phyloP scores from a whole-genome alignment of 1,140 invertebrate genomes.

The Patella vulgata region DNA sequence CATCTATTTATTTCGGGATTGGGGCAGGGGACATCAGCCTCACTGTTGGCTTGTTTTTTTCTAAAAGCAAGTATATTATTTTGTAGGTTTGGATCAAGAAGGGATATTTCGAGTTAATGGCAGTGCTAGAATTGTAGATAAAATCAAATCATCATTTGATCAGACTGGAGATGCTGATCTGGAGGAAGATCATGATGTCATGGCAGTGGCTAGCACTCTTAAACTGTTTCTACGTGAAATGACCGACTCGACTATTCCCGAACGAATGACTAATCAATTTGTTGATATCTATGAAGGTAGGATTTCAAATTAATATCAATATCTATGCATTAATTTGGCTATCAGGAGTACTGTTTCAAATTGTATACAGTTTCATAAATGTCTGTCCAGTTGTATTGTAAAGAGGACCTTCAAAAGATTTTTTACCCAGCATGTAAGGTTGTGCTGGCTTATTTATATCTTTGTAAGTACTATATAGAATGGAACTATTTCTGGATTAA shows the following conservation, averaged over 20 bases:
- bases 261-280: conserved; percentile 57
- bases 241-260: conserved; percentile 65
- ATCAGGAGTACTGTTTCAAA: neutral
- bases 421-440: too few relatives aligned
- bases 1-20: too few relatives aligned
- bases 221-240: conserved; percentile 67
- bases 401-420: too few relatives aligned
- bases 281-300: conserved; percentile 48
- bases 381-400: too few relatives aligned
- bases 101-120: conserved; percentile 67
- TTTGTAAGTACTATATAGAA: too few relatives aligned
- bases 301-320: neutral
- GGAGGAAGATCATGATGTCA: conserved; percentile 60
- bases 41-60: too few relatives aligned
- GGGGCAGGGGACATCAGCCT: too few relatives aligned
- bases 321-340: neutral
- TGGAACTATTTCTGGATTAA: too few relatives aligned
- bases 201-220: conserved; percentile 64
- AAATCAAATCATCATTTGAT: conserved; percentile 63
- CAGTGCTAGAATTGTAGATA: conserved; percentile 63
- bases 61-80: too few relatives aligned
- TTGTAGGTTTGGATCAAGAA: conserved; percentile 55
- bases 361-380: neutral
- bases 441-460: too few relatives aligned
- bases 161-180: conserved; percentile 65